Evolutionary conservation across 2,797 vertebrate genomes (phyloP).

Genomic region (Sternotherus odoratus): DNA sequence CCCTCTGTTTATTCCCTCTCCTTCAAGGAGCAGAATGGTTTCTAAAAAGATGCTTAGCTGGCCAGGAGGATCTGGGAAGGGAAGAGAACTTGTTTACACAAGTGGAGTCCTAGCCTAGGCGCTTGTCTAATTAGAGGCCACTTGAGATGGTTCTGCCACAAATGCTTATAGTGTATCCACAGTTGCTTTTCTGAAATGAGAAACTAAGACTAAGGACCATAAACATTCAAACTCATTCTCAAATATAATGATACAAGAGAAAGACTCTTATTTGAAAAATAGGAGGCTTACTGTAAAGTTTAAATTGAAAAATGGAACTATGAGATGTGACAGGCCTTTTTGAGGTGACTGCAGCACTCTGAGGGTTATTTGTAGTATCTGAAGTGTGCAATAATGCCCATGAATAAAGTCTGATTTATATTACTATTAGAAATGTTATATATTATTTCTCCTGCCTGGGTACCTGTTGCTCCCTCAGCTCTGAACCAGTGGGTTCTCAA

Average conservation of each 20-base stretch:
- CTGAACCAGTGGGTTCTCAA: not conserved
- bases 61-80: not conserved
- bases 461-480: constrained; percentile 6
- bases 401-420: constrained; percentile 10
- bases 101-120: not conserved
- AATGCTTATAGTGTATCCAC: not conserved
- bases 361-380: not conserved
- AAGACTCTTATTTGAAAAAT: not conserved
- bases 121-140: not conserved
- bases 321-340: not conserved
- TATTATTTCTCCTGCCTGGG: not conserved
- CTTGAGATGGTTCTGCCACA: not conserved
- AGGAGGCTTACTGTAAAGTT: not conserved
- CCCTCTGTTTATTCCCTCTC: not conserved
- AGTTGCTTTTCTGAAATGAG: not conserved
- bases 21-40: not conserved
- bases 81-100: not conserved
- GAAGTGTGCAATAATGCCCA: not conserved
- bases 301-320: not conserved
- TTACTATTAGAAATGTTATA: not conserved
- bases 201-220: not conserved
- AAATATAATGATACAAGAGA: not conserved
- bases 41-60: not conserved
- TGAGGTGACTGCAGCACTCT: not conserved
- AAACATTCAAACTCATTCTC: not conserved